Base-by-base conservation (phyloP, 92 coral and sea anemone genomes). In the Umimayanthus chanpuru region DNA sequence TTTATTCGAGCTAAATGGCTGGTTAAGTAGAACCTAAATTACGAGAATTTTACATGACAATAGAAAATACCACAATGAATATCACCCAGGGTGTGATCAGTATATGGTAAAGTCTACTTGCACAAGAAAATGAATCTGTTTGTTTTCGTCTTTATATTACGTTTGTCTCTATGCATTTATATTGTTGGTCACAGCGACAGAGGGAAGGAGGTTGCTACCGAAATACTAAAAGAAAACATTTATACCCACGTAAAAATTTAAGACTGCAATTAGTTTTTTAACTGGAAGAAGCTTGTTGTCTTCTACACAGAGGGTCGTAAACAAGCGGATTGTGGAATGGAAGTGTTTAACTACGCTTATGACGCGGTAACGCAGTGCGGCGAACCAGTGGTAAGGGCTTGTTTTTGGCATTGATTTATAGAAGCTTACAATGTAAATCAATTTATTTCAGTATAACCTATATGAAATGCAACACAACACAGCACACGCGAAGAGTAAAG, bases 361-460 rank as follows among this genome's bases (percentile, higher is more conserved):
- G 86, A 82, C 53, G 77, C 86, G 6, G 86, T 82, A 6, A 82
- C 86, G 8, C 86, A 82, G n/a, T 82, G 77, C 65, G 39, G 20
- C 38, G 86, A 82, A 14, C 53, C 77, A n/a, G 64, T 14, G 86
- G 86, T 82, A 82, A 82, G 86, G 1, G 12, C 76, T 53, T 9
- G 20, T 0, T n/a, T n/a, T n/a, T n/a, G n/a, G 26, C 26, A 61
- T 61, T 25, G 9, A 61, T 61, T 61, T 5, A 61, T 61, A 7
- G 36, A 2, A 32, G 36, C 36, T 32, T 32, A 0, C 36, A 32
- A 32, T 32, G 0, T 2, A 32, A 32, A 0, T 32, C 36, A 32
- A 2, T 32, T 32, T 32, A 32, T 32, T 32, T 32, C 36, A 32
- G 36, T 32, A 32, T 32, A 32, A 32, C 36, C 36, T 32, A 32